These are phyloP conservation scores for Nephrotoma guestfalica DNA, from an alignment of 2,888 invertebrate genomes.

Conservation along the genomic window DNA sequence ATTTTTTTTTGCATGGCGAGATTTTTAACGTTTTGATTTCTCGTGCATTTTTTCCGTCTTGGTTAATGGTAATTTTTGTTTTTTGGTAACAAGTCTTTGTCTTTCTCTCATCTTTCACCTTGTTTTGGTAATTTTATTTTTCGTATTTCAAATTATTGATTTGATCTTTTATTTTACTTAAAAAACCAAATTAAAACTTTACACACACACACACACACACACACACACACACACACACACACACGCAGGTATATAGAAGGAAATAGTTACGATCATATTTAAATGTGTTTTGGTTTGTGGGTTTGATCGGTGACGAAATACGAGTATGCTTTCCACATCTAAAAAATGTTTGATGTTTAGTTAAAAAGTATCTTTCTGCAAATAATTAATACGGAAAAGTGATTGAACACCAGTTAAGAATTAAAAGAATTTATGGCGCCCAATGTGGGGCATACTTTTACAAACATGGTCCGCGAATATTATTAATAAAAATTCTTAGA, in stretches of 20 bases:
- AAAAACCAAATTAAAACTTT: neutral
- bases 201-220: neutral
- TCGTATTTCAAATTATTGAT: neutral
- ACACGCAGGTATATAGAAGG: neutral
- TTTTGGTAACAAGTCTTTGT: neutral
- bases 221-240: neutral
- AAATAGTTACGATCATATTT: no score
- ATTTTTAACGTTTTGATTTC: neutral
- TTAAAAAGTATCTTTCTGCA: no score
- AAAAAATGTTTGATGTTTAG: no score
- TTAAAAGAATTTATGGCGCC: no score
- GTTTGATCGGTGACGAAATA: no score
- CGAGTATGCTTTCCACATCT: no score
- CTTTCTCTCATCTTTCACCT: constrained; percentile 1
- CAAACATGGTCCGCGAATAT: no score
- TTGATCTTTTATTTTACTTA: neutral
- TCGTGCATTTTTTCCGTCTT: neutral
- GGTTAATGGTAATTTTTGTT: neutral
- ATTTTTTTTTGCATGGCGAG: neutral
- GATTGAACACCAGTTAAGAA: no score
- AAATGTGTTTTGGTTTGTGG: no score
- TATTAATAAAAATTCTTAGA: no score
- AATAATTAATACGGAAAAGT: no score
- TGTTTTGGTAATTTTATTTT: neutral
- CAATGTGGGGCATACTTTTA: no score